Conservation (phyloP, 2,888 invertebrate genomes). For the Monochamus alternatus region DNA sequence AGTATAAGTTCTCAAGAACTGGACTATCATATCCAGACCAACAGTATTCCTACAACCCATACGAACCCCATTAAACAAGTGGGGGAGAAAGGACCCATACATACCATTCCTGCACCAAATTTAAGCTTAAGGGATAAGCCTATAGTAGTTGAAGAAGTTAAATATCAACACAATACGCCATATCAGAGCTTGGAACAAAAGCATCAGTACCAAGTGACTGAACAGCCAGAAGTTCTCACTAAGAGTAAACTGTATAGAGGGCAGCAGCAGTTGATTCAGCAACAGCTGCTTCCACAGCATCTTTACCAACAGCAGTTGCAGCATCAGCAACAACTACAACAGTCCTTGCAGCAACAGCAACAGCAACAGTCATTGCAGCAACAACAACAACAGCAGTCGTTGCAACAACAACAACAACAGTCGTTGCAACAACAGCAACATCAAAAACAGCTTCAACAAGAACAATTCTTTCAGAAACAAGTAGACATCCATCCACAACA, state of each 20-base stretch:
- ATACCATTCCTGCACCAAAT: constrained; percentile 90
- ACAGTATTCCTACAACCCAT: constrained; percentile 64
- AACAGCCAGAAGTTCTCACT: constrained; percentile 69
- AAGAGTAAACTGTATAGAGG: constrained; percentile 51
- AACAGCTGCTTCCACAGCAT: constrained; percentile 53
- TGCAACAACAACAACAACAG: constrained; percentile 41
- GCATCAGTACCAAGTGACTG: constrained; percentile 71
- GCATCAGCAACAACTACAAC: constrained; percentile 60
- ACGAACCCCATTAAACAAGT: constrained; percentile 67
- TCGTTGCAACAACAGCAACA: constrained; percentile 44
- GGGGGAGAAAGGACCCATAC: constrained; percentile 81
- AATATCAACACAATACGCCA: constrained; percentile 36
- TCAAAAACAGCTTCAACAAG: constrained; percentile 33
- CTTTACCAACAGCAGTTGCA: constrained; percentile 38
- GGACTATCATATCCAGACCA: constrained; percentile 67
- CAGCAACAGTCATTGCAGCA: constrained; percentile 61
- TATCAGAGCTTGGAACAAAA: constrained; percentile 35
- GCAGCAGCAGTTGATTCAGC: constrained; percentile 52
- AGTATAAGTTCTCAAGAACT: constrained; percentile 61
- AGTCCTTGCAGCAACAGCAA: constrained; percentile 61
- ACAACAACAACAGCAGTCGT: constrained; percentile 44
- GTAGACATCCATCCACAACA: constrained; percentile 36
- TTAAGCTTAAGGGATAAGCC: constrained; percentile 80
- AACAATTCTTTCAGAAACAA: constrained; percentile 33
- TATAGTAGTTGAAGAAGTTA: constrained; percentile 69